Evolutionary conservation across 2,888 invertebrate genomes (phyloP), one percentile per base, ranked within the genome.

Genomic region (Acleris holmiana): DNA sequence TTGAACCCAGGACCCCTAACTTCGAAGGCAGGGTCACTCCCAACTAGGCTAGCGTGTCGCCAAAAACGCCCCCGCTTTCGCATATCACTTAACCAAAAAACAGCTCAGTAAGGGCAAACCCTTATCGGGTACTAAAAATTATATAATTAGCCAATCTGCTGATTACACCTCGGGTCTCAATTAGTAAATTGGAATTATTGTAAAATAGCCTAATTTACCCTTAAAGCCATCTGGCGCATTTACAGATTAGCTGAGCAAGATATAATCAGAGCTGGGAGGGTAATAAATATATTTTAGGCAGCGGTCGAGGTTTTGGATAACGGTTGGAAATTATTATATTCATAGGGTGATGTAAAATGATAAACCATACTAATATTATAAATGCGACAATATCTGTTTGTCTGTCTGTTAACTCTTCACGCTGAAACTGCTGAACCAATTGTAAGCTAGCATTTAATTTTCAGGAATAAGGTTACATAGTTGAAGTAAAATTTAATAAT

Each of bases 111-210:
- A 68, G 67, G 63, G 61, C 68, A 53, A 64, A 69, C 71, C 72
- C 71, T 75, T 76, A 78, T 77, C 73, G 72, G 71, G 74, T 71
- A 73, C 76, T 77, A 76, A 79, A 82, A 86, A 82, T 82, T 78
- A 82, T 79, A 80, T 83, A 81, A 84, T 86, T 82, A 84, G 74
- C 81, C 83, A 87, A 90, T 89, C 84, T 83, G 76, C 83, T 88
- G 84, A 89, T 89, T 87, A 87, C 80, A 78, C 78, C 67, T 67
- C 72, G 69, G 73, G 73, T 67, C 74, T 79, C 85, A 88, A 88
- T 90, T 89, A 88, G 84, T 78, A 78, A 80, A 89, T 89, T 83
- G 84, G 83, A 87, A 86, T 90, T 80, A 88, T 86, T 86, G 83
- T 88, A 82, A 83, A 88, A 84, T 83, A 82, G 75, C 79, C 83